Evolutionary conservation across 1,140 invertebrate species (phyloP).

Genomic region (Proales similis): DNA sequence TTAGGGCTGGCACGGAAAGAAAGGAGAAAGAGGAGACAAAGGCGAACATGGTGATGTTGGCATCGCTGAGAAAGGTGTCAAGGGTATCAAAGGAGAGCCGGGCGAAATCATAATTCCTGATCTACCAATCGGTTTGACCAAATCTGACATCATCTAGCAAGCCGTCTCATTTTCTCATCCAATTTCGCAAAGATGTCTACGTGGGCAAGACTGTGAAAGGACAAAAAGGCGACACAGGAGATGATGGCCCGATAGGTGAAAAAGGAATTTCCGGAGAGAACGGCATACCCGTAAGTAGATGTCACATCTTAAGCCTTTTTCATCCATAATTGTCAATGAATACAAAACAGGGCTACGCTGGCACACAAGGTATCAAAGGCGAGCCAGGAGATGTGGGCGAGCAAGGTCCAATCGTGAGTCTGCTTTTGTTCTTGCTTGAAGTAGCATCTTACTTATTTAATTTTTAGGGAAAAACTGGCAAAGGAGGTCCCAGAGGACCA

Average conservation of each 20-base stretch:
- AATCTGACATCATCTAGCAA: too few species aligned
- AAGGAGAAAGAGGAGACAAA: constrained; percentile 18
- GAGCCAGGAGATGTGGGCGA: constrained; percentile 16
- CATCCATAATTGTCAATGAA: not conserved
- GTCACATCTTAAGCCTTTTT: not conserved
- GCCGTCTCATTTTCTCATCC: too few species aligned
- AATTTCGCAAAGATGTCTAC: too few species aligned
- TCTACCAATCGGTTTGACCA: not conserved
- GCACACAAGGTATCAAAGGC: constrained; percentile 12
- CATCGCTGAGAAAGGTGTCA: constrained; percentile 2
- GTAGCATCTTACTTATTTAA: constrained; percentile 5
- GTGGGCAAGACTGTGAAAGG: not conserved
- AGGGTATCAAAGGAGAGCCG: not conserved
- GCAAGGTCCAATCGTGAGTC: constrained; percentile 22
- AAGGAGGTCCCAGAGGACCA: constrained; percentile 25
- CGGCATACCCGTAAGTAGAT: constrained; percentile 11
- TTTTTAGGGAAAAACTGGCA: constrained; percentile 15
- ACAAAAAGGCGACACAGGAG: not conserved
- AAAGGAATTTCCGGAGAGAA: constrained; percentile 9
- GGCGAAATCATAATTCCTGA: too few species aligned
- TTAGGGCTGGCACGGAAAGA: constrained; percentile 7
- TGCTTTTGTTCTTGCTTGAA: not conserved
- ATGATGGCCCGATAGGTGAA: not conserved
- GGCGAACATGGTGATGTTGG: constrained; percentile 27
- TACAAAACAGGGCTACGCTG: not conserved